Evolutionary conservation across 2,888 invertebrate genomes (phyloP).

Genomic region (Hartigia nigra): DNA sequence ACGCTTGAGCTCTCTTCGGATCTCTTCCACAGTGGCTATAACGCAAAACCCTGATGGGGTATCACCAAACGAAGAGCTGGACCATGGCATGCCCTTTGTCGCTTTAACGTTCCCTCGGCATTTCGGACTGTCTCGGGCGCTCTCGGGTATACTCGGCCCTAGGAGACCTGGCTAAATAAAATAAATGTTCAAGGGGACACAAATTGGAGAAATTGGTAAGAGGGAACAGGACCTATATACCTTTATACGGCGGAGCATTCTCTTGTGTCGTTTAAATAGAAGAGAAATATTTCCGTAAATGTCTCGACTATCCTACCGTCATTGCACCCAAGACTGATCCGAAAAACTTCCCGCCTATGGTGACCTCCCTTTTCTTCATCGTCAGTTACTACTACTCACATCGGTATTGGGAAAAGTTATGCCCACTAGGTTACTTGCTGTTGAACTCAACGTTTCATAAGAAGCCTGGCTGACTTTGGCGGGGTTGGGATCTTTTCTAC

Average conservation of each 20-base stretch:
- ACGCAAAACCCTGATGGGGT: constrained; percentile 37
- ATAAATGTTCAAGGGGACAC: constrained; percentile 60
- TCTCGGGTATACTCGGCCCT: constrained; percentile 10
- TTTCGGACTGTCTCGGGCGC: constrained; percentile 7
- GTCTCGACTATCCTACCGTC: not conserved
- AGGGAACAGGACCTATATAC: constrained; percentile 4
- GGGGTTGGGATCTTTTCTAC: not conserved
- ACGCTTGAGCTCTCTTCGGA: not conserved
- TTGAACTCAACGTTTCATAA: not conserved
- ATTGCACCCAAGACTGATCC: not conserved
- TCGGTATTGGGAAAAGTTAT: not conserved
- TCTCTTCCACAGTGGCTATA: constrained; percentile 17
- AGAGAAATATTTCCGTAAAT: not conserved
- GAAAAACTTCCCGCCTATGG: not conserved
- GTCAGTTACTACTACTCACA: not conserved
- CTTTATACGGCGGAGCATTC: not conserved
- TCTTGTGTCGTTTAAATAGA: not conserved
- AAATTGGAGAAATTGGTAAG: constrained; percentile 62
- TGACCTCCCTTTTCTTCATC: not conserved
- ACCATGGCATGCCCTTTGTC: not conserved
- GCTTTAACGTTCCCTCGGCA: not conserved
- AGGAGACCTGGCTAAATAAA: constrained; percentile 58
- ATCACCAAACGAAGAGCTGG: constrained; percentile 42
- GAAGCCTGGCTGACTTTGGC: not conserved
- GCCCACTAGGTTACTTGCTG: not conserved